Percentiles rank a stretch among this genome's conserved stretches.
These are phyloP conservation scores for Drosophila tsacasi DNA, from an alignment of 1,140 invertebrate genomes.

Conservation along the genomic window DNA sequence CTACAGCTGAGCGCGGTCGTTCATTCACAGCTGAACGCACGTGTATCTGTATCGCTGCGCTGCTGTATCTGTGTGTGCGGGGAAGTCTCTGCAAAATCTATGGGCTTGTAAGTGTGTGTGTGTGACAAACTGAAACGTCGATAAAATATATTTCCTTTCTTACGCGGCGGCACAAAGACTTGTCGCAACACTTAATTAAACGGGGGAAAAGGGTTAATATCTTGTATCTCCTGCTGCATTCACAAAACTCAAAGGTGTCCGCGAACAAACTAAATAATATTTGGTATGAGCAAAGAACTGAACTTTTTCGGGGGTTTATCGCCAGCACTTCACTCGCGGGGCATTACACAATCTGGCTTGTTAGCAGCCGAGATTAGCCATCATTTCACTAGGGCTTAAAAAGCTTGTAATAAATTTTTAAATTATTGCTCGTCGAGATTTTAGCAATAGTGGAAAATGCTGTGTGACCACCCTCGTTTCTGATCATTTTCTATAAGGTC, in stretches of 20 bases:
- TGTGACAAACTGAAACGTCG: conserved; percentile 49
- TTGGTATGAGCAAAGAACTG: conserved; percentile 15
- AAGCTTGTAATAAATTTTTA: conserved; percentile 5
- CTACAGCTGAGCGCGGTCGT: conserved; percentile 53
- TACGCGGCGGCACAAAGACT: conserved; percentile 28
- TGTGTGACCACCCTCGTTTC: not conserved
- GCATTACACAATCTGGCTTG: conserved; percentile 25
- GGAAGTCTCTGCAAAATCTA: conserved; percentile 24
- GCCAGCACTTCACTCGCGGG: conserved; percentile 2
- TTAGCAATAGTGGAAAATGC: conserved; percentile 13
- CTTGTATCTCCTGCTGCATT: conserved; percentile 2
- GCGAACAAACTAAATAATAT: not conserved
- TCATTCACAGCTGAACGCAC: conserved; percentile 69
- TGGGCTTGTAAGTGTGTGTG: conserved; percentile 13
- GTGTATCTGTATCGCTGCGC: conserved; percentile 48
- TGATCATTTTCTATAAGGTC: not conserved
- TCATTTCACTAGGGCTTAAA: conserved; percentile 3
- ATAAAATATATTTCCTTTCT: conserved; percentile 37
- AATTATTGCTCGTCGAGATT: conserved; percentile 6
- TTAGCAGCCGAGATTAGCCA: conserved; percentile 11
- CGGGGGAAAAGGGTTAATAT: not conserved
- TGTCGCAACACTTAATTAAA: conserved; percentile 9
- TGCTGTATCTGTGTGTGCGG: conserved; percentile 31
- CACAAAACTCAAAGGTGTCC: conserved; percentile 12
- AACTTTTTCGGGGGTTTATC: conserved; percentile 2